phyloP scores from a whole-genome alignment of 2,888 invertebrate species.

The Caenorhabditis macrosperma region DNA sequence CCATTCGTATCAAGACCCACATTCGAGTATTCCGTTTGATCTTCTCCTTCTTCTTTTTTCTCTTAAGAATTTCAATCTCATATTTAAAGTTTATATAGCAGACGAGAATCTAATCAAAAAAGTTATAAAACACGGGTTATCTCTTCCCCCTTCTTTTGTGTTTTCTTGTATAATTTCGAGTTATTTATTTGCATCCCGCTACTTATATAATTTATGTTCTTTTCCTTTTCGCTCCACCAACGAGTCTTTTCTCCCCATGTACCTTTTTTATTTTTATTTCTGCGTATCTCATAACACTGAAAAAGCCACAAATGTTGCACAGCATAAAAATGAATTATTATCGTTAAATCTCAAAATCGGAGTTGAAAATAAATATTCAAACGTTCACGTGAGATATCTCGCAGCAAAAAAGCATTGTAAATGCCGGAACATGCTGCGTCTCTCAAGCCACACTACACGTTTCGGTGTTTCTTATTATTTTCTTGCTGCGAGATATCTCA shows the following conservation, averaged over 20 bases:
- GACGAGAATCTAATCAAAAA: slow-evolving; percentile 3
- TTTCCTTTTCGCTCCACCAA: not conserved
- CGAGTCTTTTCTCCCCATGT: not conserved
- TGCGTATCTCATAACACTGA: slow-evolving; percentile 27
- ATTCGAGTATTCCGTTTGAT: slow-evolving; percentile 89
- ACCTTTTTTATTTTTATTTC: not conserved
- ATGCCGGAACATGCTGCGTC: too few species aligned
- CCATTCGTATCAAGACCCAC: slow-evolving; percentile 85
- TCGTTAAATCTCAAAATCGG: too few species aligned
- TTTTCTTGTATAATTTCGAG: slow-evolving; percentile 3
- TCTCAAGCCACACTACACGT: too few species aligned
- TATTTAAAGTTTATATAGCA: not conserved
- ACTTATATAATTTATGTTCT: not conserved
- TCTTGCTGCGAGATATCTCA: too few species aligned
- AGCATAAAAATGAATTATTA: slow-evolving; percentile 34
- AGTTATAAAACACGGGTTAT: not conserved
- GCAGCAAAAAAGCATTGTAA: too few species aligned
- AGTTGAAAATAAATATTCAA: too few species aligned
- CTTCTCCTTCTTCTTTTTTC: slow-evolving; percentile 4
- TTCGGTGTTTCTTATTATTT: too few species aligned
- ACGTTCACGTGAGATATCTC: too few species aligned
- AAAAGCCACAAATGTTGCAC: slow-evolving; percentile 1
- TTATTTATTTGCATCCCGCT: not conserved
- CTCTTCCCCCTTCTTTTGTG: not conserved
- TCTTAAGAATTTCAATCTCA: not conserved